Evolutionary conservation across 1,140 invertebrate species (phyloP).

Genomic region (Drosophila arawakana): DNA sequence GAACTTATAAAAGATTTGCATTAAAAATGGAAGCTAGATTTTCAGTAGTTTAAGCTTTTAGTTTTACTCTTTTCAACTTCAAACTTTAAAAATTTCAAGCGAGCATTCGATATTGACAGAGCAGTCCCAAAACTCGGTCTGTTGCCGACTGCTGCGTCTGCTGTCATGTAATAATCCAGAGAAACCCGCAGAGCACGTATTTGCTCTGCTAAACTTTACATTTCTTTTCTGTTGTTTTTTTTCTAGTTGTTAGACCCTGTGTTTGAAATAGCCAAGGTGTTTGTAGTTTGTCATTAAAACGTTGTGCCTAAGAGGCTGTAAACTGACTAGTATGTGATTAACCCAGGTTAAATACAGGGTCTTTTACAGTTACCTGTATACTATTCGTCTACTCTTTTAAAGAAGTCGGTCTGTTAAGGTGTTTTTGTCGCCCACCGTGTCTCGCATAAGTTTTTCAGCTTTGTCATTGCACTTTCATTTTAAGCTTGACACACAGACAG

Average conservation of each 20-base stretch:
- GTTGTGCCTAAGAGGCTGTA: no score
- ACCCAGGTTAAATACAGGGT: no score
- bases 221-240: conserved; percentile 26
- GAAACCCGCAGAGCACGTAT: conserved; percentile 55
- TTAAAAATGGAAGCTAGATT: no score
- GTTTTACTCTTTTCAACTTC: no score
- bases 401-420: conserved; percentile 36
- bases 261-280: no score
- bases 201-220: conserved; percentile 54
- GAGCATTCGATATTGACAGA: conserved; percentile 4
- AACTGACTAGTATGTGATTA: no score
- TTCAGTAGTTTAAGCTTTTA: no score
- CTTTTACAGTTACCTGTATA: no score
- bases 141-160: neutral
- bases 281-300: no score
- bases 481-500: conserved; percentile 19
- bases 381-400: neutral
- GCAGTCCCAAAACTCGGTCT: neutral
- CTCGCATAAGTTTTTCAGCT: conserved; percentile 65
- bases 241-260: conserved; percentile 13
- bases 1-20: no score
- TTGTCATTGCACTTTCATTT: conserved; percentile 81
- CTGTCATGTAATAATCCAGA: conserved; percentile 17
- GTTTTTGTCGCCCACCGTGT: conserved; percentile 59
- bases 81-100: neutral